A percentile compares a stretch with the other conserved stretches of the same genome.
Evolutionary conservation across 1,140 invertebrate genomes (phyloP).

Genomic region (Aphidius ervi): DNA sequence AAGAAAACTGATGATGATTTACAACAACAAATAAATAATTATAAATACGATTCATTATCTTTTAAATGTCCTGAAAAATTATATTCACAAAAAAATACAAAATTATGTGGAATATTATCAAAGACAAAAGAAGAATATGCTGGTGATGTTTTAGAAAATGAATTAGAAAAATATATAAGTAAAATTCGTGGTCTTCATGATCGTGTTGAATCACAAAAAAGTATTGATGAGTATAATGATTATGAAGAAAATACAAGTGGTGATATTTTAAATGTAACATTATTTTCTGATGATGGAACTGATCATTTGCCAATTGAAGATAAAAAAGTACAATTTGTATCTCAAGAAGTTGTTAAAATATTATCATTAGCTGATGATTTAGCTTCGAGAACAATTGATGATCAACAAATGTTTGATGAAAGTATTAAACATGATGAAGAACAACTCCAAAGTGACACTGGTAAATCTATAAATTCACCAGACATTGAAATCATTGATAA

Average conservation of each 20-base stretch:
- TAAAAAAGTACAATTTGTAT: conserved; percentile 17
- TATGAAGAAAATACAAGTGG: conserved; percentile 43
- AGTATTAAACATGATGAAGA: too few species aligned
- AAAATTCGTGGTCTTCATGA: conserved; percentile 39
- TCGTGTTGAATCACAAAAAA: conserved; percentile 24
- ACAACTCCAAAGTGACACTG: not conserved
- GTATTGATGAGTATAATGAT: conserved; percentile 32
- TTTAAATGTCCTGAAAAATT: conserved; percentile 8
- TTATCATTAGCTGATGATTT: conserved; percentile 30
- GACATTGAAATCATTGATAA: too few species aligned
- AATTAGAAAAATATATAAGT: conserved; percentile 39
- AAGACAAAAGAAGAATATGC: conserved; percentile 10
- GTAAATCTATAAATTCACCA: too few species aligned
- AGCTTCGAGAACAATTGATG: conserved; percentile 13
- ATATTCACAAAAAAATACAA: not conserved
- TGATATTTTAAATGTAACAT: conserved; percentile 39
- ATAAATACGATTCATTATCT: not conserved
- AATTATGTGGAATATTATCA: not conserved
- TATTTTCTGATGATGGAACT: conserved; percentile 34
- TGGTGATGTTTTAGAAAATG: conserved; percentile 28
- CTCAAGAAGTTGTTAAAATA: conserved; percentile 23
- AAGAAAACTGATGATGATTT: too few species aligned
- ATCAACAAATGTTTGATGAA: not conserved
- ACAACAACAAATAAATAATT: too few species aligned
- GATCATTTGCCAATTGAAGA: conserved; percentile 22